Base-by-base conservation (phyloP, 2,113 vertebrate genomes). In the Forbesichthys agassizii region DNA sequence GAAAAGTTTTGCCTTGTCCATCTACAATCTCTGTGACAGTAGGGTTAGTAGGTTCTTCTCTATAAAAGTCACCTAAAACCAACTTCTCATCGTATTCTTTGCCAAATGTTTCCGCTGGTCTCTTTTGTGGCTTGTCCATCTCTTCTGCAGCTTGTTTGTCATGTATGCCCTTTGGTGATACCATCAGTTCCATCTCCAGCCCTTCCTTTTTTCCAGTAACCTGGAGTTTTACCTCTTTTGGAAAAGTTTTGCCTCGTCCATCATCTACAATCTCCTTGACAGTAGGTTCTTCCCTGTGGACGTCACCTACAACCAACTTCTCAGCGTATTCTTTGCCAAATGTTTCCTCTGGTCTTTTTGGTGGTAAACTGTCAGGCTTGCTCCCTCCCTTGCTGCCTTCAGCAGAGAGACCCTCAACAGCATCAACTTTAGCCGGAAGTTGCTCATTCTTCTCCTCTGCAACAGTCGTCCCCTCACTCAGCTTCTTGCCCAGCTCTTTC, bases 101-200 rank as follows among this genome's bases (percentile, higher is more conserved):
- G 2, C 20, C 20, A 20, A 20, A 20, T 20, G 1, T 20, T 20
- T 20, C 20, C 20, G 1, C 20, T 20, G 20, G 20, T 20, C 20
- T 20, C 1, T 20, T 20, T 20, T 20, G 20, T 5, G 9, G 10
- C 75, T 75, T 90, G 53, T 61, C 77, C 64, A 92, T 83, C 75
- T 92, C 88, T 48, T 90, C 86, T 0, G 89, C 90, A 18, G 89
- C 88, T 73, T 91, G 85, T 64, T 88, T 92, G 27, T 91, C 88
- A 42, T n/a, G n/a, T 60, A 92, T 86, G 20, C 85, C 88, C 55
- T 76, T 86, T 68, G 27, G 2, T 27, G 27, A 27, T 27, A 27
- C 1, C 27, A 27, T 27, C 11, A 5, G 3, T 0, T 68, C 51
- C 61, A 72, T 48, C 11, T 61, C 59, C 48, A 1, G 0, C 3